Evolutionary conservation across 2,888 invertebrate genomes (phyloP), one percentile per base, ranked within the genome.

Genomic region (Lithosia quadra): DNA sequence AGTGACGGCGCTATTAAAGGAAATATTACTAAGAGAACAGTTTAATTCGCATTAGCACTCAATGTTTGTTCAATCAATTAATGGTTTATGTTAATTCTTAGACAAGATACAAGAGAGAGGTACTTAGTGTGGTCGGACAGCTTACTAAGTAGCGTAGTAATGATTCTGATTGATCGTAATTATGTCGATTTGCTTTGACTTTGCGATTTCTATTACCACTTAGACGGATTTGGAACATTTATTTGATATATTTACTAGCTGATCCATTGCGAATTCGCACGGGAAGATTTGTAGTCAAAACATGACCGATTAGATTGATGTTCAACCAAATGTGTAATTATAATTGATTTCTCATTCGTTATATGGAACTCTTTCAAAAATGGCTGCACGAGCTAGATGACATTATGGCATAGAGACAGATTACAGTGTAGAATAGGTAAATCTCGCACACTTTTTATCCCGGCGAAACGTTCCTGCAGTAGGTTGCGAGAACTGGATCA

Each of bases 71-170:
- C 36, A 43, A 21, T 33, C 62, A 62, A 66, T 66, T 39, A 66
- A 67, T 63, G 63, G 57, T 49, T 58, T 67, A 67, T 67, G 63
- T 63, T 67, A 58, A 67, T 67, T 22, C 9, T 21, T 49, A 34
- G 67, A 49, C 57, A 33, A 15, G 33, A 21, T 49, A 33, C 65
- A 24, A 61, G 43, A 39, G 33, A n/a, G 18, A 22, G 21, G 15
- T 63, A 63, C 57, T 58, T 63, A 58, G 67, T 58, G 11, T 18
- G 2, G 21, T 9, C 55, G 55, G 61, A 61, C 66, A 36, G 39
- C 24, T 61, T 33, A 33, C 33, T 33, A 43, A 56, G n/a, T 56
- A 28, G 56, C 39, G 56, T 24, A 22, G 9, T 53, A 22, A 34
- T 60, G 53, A 24, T 3, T 60, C 24, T 59, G 65, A 65, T 55